Base-by-base conservation (phyloP, 2,888 invertebrate species). In the Drosophila rellima region DNA sequence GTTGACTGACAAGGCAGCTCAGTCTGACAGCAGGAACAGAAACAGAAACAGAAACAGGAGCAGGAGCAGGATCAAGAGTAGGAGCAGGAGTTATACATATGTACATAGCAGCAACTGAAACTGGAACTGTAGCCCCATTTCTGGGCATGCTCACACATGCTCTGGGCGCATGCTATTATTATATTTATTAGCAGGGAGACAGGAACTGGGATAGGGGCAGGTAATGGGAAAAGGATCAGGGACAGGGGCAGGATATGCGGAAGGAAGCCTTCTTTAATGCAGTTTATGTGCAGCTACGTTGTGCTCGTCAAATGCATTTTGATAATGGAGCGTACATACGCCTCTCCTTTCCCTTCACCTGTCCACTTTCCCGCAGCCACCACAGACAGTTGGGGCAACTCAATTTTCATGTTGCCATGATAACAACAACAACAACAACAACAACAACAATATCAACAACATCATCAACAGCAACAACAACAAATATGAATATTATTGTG, bases 321-420 rank as follows among this genome's bases (percentile, higher is more conserved):
- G 70, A 74, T 74, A 74, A 74, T 74, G 35, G 39, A 74, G 70
- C 70, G 70, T 70, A 48, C 70, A 70, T 39, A 54, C 33, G 59
- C 29, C 37, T 17, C 8, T 11, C 33, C 6, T 17, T 4, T 1
- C 2, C 17, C 7, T 10, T 18, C 29, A 11, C 29, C 18, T 11
- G 31, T 23, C 29, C 26, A 3, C 20, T 7, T 3, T 6, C 18
- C 11, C 18, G n/a, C 20, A 18, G 18, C 6, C 5, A 5, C 8
- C 15, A 18, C 44, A 20, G n/a, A 18, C 15, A 50, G 29, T 40
- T 48, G 20, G 40, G 17, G 18, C 23, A 45, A 39, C 70, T 70
- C 57, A 57, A 65, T 56, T 60, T 70, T 55, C 57, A 8, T 59
- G 60, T 54, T 39, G 57, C 54, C 61, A 42, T 55, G 65, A 48